Base-by-base conservation (phyloP, 2,888 invertebrate genomes). In the Agrenia bidenticulata region DNA sequence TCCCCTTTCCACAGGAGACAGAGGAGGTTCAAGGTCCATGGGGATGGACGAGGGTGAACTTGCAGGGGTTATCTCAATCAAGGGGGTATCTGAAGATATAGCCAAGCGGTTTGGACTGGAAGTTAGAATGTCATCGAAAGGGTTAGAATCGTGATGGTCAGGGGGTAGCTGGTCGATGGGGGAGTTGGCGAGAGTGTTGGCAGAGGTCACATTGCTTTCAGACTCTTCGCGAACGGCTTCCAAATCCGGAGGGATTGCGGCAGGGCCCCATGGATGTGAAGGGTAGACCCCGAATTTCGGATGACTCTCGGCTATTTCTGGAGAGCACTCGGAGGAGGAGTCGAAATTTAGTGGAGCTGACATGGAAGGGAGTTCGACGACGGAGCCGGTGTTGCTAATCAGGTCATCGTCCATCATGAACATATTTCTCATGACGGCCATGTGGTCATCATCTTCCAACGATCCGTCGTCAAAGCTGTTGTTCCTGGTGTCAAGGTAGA, bases 11-110 rank as follows among this genome's bases (percentile, higher is more conserved):
- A 51, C 11, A 23, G 15, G 53, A 15, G 17, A 41, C 53, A 56
- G 63, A n/a, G 56, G 50, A 4, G 7, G 26, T 17, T 42, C 32
- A 32, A 11, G 32, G 32, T 32, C n/a, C 19, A 24, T 7, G 7
- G 51, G 21, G 21, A 7, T 4, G 51, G 32, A 15, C 5, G 26
- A n/a, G 27, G 67, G 64, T 15, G 67, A 64, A 19, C 66, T 64
- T n/a, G 73, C 75, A 9, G 75, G 75, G 21, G 75, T 75, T 39
- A 75, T 75, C 51, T 75, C 70, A 65, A 75, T 75, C 51, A 63
- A 54, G 1, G 62, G 59, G 37, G 42, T 60, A 51, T 58, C 67
- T 42, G 59, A 11, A 41, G 51, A 15, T 41, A 19, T 21, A 32
- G 59, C 1, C 39, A 42, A 24, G 17, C n/a, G 5, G n/a, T n/a